Conservation (phyloP, 2,113 vertebrate genomes). For the Ciconia stormi region DNA sequence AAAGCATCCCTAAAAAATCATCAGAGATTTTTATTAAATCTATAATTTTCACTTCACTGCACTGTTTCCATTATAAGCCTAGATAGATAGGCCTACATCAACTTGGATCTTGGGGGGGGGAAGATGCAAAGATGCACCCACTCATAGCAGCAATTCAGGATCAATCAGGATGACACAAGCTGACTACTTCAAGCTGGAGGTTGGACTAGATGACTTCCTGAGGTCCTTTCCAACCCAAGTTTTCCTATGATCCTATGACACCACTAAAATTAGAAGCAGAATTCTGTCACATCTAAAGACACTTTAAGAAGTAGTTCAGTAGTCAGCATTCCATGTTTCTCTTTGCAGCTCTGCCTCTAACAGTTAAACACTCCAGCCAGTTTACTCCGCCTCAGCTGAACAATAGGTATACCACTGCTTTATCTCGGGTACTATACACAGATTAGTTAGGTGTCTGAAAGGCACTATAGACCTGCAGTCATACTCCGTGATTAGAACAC, state of each 20-base stretch:
- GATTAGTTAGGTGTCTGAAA: neutral
- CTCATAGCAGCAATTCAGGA: neutral
- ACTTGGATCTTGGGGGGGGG: neutral
- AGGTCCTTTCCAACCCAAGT: neutral
- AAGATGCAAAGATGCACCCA: neutral
- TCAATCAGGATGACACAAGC: neutral
- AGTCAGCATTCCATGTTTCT: neutral
- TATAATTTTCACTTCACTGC: neutral
- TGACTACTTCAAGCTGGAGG: neutral
- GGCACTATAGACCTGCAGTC: neutral
- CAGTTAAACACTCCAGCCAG: neutral
- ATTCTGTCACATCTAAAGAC: neutral
- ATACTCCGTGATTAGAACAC: neutral
- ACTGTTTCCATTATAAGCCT: neutral
- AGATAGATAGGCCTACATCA: neutral
- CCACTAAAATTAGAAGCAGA: neutral
- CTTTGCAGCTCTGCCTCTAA: neutral
- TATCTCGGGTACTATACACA: neutral
- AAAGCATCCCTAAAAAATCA: neutral
- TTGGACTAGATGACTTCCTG: neutral
- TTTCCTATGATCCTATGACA: neutral
- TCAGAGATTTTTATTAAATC: neutral
- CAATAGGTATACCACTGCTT: neutral
- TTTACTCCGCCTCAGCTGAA: neutral
- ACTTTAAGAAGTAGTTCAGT: neutral